Conservation (phyloP, 1,140 invertebrate genomes). For the Hyphantria cunea region DNA sequence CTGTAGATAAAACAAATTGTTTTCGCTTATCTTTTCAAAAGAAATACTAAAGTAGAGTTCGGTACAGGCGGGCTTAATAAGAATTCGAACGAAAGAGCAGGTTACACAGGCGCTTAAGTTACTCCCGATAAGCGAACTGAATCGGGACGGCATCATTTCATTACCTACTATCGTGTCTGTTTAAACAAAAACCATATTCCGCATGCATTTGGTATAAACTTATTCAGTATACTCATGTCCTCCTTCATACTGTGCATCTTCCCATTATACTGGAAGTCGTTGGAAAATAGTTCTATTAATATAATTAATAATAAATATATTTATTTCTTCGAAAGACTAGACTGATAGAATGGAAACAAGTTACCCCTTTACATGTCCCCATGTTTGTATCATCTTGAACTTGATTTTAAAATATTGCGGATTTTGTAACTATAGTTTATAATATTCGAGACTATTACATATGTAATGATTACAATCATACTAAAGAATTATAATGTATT, state of each 20-base stretch:
- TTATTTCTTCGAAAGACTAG: too few relatives aligned
- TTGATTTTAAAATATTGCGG: too few relatives aligned
- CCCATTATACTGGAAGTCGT: neutral
- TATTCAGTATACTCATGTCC: conserved; percentile 6
- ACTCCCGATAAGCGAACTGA: conserved; percentile 51
- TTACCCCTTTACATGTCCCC: too few relatives aligned
- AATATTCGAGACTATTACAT: too few relatives aligned
- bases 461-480: too few relatives aligned
- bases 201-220: conserved; percentile 19
- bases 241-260: conserved; percentile 1
- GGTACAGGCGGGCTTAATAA: conserved; percentile 49
- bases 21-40: conserved; percentile 54
- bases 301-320: too few relatives aligned
- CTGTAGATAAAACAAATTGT: conserved; percentile 49
- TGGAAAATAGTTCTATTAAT: neutral
- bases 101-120: conserved; percentile 52
- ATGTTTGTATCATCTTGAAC: too few relatives aligned
- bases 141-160: conserved; percentile 51
- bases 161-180: conserved; percentile 44
- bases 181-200: conserved; percentile 37
- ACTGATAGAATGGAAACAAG: too few relatives aligned
- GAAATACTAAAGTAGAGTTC: conserved; percentile 48
- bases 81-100: conserved; percentile 56
- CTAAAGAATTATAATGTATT: too few relatives aligned
- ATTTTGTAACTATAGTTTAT: too few relatives aligned